Conservation (phyloP, 1,140 invertebrate genomes). For the Listronotus oregonensis region DNA sequence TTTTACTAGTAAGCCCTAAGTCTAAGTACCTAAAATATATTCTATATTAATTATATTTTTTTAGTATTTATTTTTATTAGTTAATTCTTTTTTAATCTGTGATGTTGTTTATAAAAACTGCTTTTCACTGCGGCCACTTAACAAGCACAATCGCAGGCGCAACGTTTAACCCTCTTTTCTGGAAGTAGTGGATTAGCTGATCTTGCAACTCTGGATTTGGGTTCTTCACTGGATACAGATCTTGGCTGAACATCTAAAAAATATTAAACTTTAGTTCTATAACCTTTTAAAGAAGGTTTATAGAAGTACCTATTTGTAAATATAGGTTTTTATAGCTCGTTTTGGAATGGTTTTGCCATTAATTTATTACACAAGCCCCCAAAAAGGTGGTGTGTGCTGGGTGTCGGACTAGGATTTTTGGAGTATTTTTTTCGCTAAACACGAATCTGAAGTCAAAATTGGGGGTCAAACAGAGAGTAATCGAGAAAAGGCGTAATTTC, state of each 20-base stretch:
- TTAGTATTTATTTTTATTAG: background rate
- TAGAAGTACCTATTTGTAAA: background rate
- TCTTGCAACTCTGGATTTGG: conserved; percentile 44
- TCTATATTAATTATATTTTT: conserved; percentile 9
- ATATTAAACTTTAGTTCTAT: background rate
- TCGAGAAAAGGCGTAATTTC: no score
- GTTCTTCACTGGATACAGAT: conserved; percentile 57
- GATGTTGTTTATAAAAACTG: background rate
- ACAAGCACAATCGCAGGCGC: conserved; percentile 66
- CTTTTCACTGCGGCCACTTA: conserved; percentile 3
- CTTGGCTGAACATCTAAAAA: conserved; percentile 68
- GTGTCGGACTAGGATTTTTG: no score
- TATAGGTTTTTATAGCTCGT: no score
- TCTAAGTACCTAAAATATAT: conserved; percentile 23
- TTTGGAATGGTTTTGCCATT: no score
- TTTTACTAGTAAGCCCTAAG: conserved; percentile 7
- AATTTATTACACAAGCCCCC: no score
- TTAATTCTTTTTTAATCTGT: background rate
- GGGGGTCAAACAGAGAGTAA: no score
- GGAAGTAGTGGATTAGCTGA: conserved; percentile 52
- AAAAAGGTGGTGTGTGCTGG: no score
- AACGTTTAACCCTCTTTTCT: conserved; percentile 65
- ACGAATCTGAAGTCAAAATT: no score
- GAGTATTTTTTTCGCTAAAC: no score
- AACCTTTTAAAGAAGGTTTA: background rate